phyloP scores from a whole-genome alignment of 2,797 vertebrate species.

The Spondyliosoma cantharus region DNA sequence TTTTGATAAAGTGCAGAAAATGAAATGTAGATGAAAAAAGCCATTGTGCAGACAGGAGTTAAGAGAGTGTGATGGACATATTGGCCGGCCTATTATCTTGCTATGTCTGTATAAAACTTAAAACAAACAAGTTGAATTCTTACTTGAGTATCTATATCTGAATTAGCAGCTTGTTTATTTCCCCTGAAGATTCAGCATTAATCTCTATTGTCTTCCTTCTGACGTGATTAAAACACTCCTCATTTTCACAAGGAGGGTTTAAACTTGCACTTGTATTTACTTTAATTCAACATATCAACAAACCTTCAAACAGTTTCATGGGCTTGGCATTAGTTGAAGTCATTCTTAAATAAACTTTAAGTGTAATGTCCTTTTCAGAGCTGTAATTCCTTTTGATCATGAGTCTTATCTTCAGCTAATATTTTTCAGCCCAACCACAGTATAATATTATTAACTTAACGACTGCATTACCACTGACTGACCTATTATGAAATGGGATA shows the following conservation, averaged over 20 bases:
- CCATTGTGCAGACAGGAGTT: too few relatives aligned
- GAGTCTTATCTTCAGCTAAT: neutral
- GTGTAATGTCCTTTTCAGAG: neutral
- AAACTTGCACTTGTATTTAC: neutral
- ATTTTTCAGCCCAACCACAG: neutral
- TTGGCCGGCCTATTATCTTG: too few relatives aligned
- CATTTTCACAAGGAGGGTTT: neutral
- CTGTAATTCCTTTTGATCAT: neutral
- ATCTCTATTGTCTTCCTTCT: neutral
- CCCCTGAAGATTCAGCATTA: neutral
- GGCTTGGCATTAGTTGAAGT: too few relatives aligned
- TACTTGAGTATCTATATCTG: neutral
- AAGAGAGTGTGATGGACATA: too few relatives aligned
- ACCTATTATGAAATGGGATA: neutral
- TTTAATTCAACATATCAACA: neutral
- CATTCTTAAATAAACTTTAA: neutral
- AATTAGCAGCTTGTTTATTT: neutral
- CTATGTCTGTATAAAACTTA: too few relatives aligned
- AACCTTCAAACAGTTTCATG: neutral
- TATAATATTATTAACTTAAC: neutral
- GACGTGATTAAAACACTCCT: slow-evolving; percentile 13
- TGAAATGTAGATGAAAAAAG: neutral
- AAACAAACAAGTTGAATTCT: neutral
- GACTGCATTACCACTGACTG: neutral
- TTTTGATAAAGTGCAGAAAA: neutral